A percentile compares a stretch with the other conserved stretches of the same genome.
phyloP scores from a whole-genome alignment of 2,797 vertebrate species.

The Sebastes elongatus region DNA sequence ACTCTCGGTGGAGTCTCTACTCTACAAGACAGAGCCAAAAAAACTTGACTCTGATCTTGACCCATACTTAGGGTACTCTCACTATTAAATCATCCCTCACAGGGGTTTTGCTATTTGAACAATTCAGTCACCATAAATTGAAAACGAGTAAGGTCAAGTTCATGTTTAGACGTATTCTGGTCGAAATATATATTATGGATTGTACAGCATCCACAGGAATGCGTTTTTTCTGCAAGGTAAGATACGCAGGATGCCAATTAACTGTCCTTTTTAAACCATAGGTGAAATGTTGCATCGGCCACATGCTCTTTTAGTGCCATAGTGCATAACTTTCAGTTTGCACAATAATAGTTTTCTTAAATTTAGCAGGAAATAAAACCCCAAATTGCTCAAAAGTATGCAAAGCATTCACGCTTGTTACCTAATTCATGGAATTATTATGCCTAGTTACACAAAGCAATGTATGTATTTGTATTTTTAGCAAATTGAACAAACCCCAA shows the following conservation, averaged over 20 bases:
- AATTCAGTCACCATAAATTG: slow-evolving; percentile 63
- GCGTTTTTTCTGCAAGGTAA: not conserved
- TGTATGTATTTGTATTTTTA: not conserved
- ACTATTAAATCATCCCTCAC: slow-evolving; percentile 72
- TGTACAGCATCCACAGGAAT: not conserved
- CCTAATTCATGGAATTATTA: not conserved
- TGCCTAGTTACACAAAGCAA: not conserved
- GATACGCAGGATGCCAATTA: not conserved
- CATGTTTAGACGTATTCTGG: slow-evolving; percentile 30
- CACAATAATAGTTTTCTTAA: not conserved
- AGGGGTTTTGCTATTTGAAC: slow-evolving; percentile 63
- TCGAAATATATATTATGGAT: slow-evolving; percentile 10
- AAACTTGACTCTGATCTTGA: slow-evolving; percentile 88
- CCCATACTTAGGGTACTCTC: slow-evolving; percentile 78
- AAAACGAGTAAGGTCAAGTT: slow-evolving; percentile 59
- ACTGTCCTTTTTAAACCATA: not conserved
- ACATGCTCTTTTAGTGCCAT: not conserved
- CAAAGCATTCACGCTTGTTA: not conserved
- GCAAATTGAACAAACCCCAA: not conserved
- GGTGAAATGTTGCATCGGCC: not conserved
- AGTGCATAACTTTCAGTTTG: slow-evolving; percentile 9
- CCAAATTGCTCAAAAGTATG: not conserved
- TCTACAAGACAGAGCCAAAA: slow-evolving; percentile 87
- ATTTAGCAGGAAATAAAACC: not conserved
- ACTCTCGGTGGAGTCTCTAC: slow-evolving; percentile 88